These are phyloP conservation scores for Dusona sp. DNA, from an alignment of 2,888 invertebrate genomes.

Conservation along the genomic window DNA sequence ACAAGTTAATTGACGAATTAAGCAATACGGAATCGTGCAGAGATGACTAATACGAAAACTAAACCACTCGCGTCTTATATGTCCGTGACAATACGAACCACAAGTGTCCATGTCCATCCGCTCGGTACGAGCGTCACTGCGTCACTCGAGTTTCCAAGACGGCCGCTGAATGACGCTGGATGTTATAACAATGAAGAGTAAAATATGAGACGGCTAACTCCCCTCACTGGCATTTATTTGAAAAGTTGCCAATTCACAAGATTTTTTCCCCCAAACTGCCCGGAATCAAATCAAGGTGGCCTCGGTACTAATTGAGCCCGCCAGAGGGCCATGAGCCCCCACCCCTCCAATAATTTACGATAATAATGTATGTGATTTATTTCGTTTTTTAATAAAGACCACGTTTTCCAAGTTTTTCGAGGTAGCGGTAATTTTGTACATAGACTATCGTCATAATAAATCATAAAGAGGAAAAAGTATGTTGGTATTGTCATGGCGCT, in stretches of 20 bases:
- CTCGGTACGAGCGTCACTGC: background rate
- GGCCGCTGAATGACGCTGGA: background rate
- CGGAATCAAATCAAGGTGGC: too few species aligned
- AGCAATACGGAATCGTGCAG: conserved; percentile 12
- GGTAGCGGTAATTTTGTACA: background rate
- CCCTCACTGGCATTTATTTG: background rate
- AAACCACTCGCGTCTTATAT: background rate
- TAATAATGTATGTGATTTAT: too few species aligned
- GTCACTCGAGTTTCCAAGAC: background rate
- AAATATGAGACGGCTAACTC: background rate
- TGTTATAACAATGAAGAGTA: background rate
- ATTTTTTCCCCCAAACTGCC: too few species aligned
- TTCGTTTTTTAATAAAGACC: too few species aligned
- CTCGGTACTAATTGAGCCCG: too few species aligned
- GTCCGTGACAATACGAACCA: background rate
- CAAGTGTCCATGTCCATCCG: background rate
- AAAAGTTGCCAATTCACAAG: background rate
- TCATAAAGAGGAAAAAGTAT: too few species aligned
- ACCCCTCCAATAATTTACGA: too few species aligned
- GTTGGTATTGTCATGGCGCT: too few species aligned
- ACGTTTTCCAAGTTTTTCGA: too few species aligned
- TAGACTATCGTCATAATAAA: background rate
- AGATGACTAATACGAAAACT: conserved; percentile 26
- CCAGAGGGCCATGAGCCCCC: too few species aligned
- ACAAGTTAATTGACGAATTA: conserved; percentile 43